These are phyloP conservation scores for Labrus mixtus DNA, from an alignment of 2,113 vertebrate species.

Conservation along the genomic window DNA sequence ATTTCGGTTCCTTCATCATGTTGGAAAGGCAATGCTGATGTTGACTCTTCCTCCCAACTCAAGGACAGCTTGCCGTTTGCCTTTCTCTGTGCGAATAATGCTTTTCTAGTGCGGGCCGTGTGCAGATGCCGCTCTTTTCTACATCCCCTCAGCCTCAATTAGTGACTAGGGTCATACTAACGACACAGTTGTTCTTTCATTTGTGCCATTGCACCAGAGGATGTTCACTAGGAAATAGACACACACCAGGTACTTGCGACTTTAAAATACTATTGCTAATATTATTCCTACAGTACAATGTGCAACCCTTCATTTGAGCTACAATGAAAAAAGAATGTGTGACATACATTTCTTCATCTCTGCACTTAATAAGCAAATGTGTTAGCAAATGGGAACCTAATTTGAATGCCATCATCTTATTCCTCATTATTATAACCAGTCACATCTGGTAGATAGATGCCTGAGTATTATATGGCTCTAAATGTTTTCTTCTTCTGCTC, in stretches of 20 bases:
- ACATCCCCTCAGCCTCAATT: constrained; percentile 19
- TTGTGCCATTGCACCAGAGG: constrained; percentile 28
- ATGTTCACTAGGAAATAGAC: constrained; percentile 26
- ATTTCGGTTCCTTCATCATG: constrained; percentile 7
- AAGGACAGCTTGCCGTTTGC: constrained; percentile 46
- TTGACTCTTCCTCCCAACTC: constrained; percentile 49
- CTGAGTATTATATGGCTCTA: constrained; percentile 7
- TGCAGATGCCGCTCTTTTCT: constrained; percentile 41
- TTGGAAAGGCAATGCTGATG: constrained; percentile 18
- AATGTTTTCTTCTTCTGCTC: constrained; percentile 19
- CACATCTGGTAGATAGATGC: constrained; percentile 35
- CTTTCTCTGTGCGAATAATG: constrained; percentile 40
- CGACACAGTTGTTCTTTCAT: constrained; percentile 37
- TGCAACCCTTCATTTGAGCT: constrained; percentile 26
- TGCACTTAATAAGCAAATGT: constrained; percentile 37
- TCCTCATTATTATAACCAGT: constrained; percentile 40
- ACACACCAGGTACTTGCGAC: background rate
- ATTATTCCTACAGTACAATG: background rate
- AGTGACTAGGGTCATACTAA: constrained; percentile 37
- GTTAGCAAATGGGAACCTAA: constrained; percentile 41
- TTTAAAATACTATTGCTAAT: constrained; percentile 11
- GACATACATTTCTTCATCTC: constrained; percentile 28
- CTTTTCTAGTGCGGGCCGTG: constrained; percentile 30
- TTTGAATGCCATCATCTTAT: constrained; percentile 34
- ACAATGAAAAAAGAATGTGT: constrained; percentile 1